Conservation (phyloP, 2,113 vertebrate species). For the Axis porcinus region DNA sequence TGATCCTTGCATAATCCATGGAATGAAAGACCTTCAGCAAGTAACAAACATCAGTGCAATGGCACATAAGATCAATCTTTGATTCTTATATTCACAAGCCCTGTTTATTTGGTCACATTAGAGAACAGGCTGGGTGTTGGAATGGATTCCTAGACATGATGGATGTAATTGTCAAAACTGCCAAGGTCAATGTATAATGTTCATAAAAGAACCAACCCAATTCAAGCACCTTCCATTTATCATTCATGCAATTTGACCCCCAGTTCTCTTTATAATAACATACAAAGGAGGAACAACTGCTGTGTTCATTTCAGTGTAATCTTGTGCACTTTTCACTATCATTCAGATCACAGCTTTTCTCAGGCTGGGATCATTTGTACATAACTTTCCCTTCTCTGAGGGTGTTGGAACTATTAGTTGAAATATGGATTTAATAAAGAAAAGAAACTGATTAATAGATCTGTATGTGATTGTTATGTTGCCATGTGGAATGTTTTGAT, state of each 20-base stretch:
- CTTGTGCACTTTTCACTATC: conserved; percentile 86
- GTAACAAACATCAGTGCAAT: conserved; percentile 83
- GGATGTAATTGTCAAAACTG: conserved; percentile 97
- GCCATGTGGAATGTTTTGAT: conserved; percentile 18
- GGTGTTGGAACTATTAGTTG: conserved; percentile 70
- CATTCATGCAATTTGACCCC: conserved; percentile 92
- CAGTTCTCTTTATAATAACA: conserved; percentile 94
- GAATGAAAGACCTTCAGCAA: conserved; percentile 82
- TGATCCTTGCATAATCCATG: conserved; percentile 75
- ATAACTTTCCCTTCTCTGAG: conserved; percentile 76
- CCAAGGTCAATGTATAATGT: conserved; percentile 94
- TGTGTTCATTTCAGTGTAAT: conserved; percentile 87
- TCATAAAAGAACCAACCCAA: conserved; percentile 88
- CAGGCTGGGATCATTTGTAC: conserved; percentile 80
- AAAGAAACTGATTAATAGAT: conserved; percentile 53
- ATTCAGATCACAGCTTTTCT: conserved; percentile 83
- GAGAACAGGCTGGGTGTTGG: conserved; percentile 87
- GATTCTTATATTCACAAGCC: conserved; percentile 90
- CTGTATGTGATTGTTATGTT: conserved; percentile 33
- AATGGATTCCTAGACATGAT: conserved; percentile 93
- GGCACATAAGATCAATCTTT: conserved; percentile 91
- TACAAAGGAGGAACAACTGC: conserved; percentile 89
- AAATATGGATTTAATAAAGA: conserved; percentile 74
- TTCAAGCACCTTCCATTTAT: conserved; percentile 92
- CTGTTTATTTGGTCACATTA: conserved; percentile 91